Evolutionary conservation across 2,797 vertebrate genomes (phyloP).

Genomic region (Allobates femoralis): DNA sequence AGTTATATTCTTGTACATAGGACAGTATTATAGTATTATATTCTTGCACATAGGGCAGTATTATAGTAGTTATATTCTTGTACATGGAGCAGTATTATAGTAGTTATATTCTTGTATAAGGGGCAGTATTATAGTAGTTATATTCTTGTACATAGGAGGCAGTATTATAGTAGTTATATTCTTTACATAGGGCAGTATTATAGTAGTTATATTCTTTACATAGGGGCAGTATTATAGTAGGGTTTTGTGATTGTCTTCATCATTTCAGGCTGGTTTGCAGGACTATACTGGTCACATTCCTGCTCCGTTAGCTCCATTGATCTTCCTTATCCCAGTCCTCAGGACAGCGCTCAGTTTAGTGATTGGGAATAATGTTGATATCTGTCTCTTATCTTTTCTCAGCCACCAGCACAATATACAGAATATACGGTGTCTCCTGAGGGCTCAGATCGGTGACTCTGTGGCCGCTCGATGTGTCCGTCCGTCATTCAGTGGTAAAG

Average conservation of each 20-base stretch:
- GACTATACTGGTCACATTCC: not conserved
- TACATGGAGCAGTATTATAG: not conserved
- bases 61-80: too few relatives aligned
- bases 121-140: not conserved
- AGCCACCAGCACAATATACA: constrained; percentile 13
- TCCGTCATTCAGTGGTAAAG: not conserved
- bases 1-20: not conserved
- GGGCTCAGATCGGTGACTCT: not conserved
- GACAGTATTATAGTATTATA: constrained; percentile 1
- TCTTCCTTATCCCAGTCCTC: constrained; percentile 14
- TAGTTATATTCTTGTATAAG: constrained; percentile 5
- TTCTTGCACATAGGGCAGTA: too few relatives aligned
- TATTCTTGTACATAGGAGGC: not conserved
- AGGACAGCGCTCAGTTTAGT: not conserved
- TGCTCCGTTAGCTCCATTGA: not conserved
- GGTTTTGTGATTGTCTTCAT: not conserved
- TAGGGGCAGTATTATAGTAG: not conserved
- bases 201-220: constrained; percentile 12
- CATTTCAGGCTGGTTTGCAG: not conserved
- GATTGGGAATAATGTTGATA: not conserved
- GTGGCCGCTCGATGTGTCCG: not conserved
- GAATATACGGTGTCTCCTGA: not conserved
- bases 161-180: constrained; percentile 16
- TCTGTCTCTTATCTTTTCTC: constrained; percentile 19
- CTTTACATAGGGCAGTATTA: too few relatives aligned